These are phyloP conservation scores for Enteromius fasciolatus DNA, from an alignment of 2,797 vertebrate species.

Conservation along the genomic window DNA sequence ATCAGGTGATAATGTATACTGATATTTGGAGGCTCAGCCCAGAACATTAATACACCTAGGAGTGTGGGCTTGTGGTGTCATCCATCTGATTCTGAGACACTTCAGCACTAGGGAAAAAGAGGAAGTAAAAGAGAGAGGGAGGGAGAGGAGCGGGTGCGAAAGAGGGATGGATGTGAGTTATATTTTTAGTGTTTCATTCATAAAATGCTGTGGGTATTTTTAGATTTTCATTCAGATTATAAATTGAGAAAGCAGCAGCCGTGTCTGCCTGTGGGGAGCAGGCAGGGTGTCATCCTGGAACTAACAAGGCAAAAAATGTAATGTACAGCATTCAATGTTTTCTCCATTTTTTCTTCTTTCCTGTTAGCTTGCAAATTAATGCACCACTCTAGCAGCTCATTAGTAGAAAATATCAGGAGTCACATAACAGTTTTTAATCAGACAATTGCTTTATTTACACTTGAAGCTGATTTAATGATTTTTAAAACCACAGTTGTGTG, in stretches of 20 bases:
- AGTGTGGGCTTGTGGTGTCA: constrained; percentile 70
- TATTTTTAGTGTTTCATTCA: constrained; percentile 72
- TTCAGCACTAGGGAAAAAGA: constrained; percentile 27
- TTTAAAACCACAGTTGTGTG: neutral
- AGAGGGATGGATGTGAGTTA: constrained; percentile 64
- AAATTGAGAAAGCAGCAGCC: constrained; percentile 64
- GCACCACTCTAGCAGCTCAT: constrained; percentile 57
- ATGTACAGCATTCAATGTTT: constrained; percentile 51
- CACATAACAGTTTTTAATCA: constrained; percentile 39
- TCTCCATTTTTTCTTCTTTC: constrained; percentile 30
- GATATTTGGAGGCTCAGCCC: constrained; percentile 73
- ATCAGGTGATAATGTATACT: constrained; percentile 81
- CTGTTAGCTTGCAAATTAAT: constrained; percentile 59
- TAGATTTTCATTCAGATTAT: constrained; percentile 74
- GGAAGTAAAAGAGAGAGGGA: constrained; percentile 13
- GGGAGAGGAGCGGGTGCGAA: constrained; percentile 31
- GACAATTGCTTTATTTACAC: constrained; percentile 31
- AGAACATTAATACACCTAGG: constrained; percentile 75
- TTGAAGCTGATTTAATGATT: constrained; percentile 1
- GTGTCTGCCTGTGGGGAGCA: constrained; percentile 63
- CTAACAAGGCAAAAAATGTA: constrained; percentile 60
- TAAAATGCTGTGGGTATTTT: constrained; percentile 69
- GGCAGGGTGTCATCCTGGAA: constrained; percentile 62
- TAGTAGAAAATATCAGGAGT: constrained; percentile 57
- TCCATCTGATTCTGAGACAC: constrained; percentile 65